Base-by-base conservation (phyloP, 2,888 invertebrate species). In the Phyllotreta cruciferae region DNA sequence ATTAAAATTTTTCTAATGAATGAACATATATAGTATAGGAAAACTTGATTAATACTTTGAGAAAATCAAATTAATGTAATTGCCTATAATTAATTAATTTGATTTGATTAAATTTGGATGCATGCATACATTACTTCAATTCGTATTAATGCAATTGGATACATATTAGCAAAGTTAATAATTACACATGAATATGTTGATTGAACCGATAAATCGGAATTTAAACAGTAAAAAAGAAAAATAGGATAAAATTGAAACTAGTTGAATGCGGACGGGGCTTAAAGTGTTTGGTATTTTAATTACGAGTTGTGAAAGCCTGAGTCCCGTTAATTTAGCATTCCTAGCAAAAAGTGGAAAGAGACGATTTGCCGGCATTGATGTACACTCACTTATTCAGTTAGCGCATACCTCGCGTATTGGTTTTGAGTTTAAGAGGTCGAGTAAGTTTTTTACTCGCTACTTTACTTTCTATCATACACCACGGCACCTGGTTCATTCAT, bases 391-490 rank as follows among this genome's bases (percentile, higher is more conserved):
- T 65, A 64, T 56, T 56, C 66, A 49, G 37, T 52, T 37, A 52
- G 49, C 49, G 49, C 62, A 67, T 66, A 64, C 64, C 64, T 52
- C 50, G 56, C 64, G 53, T 63, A 66, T 54, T 63, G 67, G 52
- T 66, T 69, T 56, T 56, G 57, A 65, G 68, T 70, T 71, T 58
- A 66, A 69, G 68, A 73, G 70, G 69, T 70, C 73, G 66, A 70
- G 69, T 66, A 58, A 61, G 64, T 70, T 72, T 72, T 64, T 70
- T 69, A 62, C 67, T 68, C 63, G 70, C 67, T 66, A 66, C 71
- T 74, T 75, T 77, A 77, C 78, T 78, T 79, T 78, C 79, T 78
- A 78, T 75, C 74, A 73, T 73, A 75, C 73, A 70, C 52, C 37
- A 36, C 52, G 52, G 70, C 72, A 72, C 74, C 73, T 72, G 70